These are phyloP conservation scores for Sisyra terminalis DNA, from an alignment of 2,888 invertebrate species.

Conservation along the genomic window DNA sequence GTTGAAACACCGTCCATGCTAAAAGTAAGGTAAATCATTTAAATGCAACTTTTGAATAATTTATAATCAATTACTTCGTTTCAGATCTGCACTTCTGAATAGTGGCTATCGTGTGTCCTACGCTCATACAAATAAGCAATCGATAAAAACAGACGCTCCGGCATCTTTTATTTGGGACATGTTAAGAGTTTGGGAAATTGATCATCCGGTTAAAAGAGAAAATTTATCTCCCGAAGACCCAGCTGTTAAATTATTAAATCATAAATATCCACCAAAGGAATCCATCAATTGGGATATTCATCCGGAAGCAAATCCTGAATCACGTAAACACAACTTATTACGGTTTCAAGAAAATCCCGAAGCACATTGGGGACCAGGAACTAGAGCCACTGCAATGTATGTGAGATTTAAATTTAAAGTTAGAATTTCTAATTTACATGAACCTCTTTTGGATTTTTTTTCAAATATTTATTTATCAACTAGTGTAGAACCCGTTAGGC, in stretches of 20 bases:
- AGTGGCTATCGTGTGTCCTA: slow-evolving; percentile 82
- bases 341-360: slow-evolving; percentile 80
- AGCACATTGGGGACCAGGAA: slow-evolving; percentile 84
- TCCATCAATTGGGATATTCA: slow-evolving; percentile 31
- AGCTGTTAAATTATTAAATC: slow-evolving; percentile 34
- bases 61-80: slow-evolving; percentile 10
- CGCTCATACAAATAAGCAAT: slow-evolving; percentile 76
- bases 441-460: too few species aligned
- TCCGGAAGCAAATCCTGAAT: slow-evolving; percentile 63
- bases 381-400: slow-evolving; percentile 61
- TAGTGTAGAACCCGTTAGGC: too few species aligned
- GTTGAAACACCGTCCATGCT: slow-evolving; percentile 52
- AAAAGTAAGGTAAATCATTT: slow-evolving; percentile 37
- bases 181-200: slow-evolving; percentile 60
- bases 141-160: slow-evolving; percentile 89
- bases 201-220: slow-evolving; percentile 46
- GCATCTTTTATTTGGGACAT: slow-evolving; percentile 80
- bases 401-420: too few species aligned
- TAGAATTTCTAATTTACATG: too few species aligned
- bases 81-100: slow-evolving; percentile 78
- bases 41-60: slow-evolving; percentile 3
- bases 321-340: slow-evolving; percentile 50
- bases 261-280: slow-evolving; percentile 29
- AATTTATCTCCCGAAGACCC: slow-evolving; percentile 34
- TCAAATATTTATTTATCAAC: too few species aligned